A percentile compares a stretch with the other conserved stretches of the same genome.
These are phyloP conservation scores for Zaprionus davidi DNA, from an alignment of 1,140 invertebrate species.

Conservation along the genomic window DNA sequence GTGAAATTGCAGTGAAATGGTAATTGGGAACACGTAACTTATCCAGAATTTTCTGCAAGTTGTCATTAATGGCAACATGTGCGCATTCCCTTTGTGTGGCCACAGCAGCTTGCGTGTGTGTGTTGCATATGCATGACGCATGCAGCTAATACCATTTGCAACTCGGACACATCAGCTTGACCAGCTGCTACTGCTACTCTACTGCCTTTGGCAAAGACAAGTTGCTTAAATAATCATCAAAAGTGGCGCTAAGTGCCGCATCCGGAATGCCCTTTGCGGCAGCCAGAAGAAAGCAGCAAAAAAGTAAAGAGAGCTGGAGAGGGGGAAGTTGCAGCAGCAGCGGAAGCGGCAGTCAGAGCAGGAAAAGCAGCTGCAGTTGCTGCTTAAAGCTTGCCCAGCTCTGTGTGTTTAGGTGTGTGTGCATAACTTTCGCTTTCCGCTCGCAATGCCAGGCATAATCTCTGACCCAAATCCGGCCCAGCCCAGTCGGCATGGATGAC, in stretches of 20 bases:
- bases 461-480: slow-evolving; percentile 69
- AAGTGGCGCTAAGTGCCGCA: slow-evolving; percentile 61
- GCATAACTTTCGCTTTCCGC: slow-evolving; percentile 73
- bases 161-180: slow-evolving; percentile 42
- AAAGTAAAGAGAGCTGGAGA: neutral
- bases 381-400: slow-evolving; percentile 58
- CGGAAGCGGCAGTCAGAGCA: neutral
- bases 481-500: slow-evolving; percentile 31
- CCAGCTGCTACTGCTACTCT: neutral
- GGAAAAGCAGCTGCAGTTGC: slow-evolving; percentile 14
- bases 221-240: slow-evolving; percentile 75
- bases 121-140: slow-evolving; percentile 72
- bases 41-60: neutral
- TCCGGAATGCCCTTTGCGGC: slow-evolving; percentile 64
- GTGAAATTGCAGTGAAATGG: neutral
- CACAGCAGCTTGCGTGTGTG: neutral
- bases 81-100: slow-evolving; percentile 6
- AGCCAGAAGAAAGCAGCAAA: slow-evolving; percentile 6
- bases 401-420: slow-evolving; percentile 52
- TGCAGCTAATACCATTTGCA: slow-evolving; percentile 73
- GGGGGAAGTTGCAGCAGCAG: neutral
- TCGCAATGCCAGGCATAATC: slow-evolving; percentile 63
- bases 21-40: neutral
- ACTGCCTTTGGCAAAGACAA: slow-evolving; percentile 33
- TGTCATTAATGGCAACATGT: slow-evolving; percentile 10